Evolutionary conservation across 2,888 invertebrate genomes (phyloP), one percentile per base, ranked within the genome.

Genomic region (Diabrotica balteata): DNA sequence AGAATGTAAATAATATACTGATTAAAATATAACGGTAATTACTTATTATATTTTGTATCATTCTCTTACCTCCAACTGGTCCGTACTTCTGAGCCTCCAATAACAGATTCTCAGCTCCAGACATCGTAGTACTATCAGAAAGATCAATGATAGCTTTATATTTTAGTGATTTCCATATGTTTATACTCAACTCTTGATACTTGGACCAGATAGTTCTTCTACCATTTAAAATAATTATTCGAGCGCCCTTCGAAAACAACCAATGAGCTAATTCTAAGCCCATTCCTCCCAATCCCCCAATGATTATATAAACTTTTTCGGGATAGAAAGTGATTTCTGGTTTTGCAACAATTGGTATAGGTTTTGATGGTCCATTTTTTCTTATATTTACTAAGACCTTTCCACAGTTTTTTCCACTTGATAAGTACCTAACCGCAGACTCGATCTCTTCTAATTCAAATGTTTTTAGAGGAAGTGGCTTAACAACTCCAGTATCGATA

Each of bases 401-500:
- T 59, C 94, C 95, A 59, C 92, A 90, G 80, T 95, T 94, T 81
- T 93, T 93, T 44, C 93, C 90, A 22, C 86, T 84, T 0, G 87
- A 86, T 82, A 90, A 85, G 68, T 84, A 87, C 69, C 88, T 85
- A 80, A 92, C 93, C 0, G 93, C 93, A 66, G 86, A 84, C 80
- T 94, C 93, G 0, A 92, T 81, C 77, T 93, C 87, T 66, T 89
- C 85, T 43, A 85, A 85, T 1, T 84, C 79, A 77, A 93, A 95
- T 2, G 90, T 85, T 0, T 88, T 90, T 3, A 87, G 84, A 1
- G 87, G 85, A 3, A 95, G 82, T 0, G 94, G 94, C 76, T 87
- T 87, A 0, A 95, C 88, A 22, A 88, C 87, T 9, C 93, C 93
- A 22, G 77, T 83, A 10, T 83, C 80, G 54, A 94, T 88, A 63